phyloP scores from a whole-genome alignment of 2,888 invertebrate species.

The Stomorhina lunata region DNA sequence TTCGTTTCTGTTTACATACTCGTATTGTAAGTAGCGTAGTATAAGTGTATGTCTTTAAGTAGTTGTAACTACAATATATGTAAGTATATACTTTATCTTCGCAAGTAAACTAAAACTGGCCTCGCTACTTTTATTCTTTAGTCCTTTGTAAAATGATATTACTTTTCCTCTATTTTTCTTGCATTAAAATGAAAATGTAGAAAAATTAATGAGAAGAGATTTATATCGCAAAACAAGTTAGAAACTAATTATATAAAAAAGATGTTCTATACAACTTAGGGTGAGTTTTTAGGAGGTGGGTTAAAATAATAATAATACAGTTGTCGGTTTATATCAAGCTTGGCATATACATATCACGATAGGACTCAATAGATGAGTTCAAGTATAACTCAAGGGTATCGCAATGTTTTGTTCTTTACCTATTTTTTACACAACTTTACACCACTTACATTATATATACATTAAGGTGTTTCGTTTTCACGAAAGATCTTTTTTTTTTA shows the following conservation, averaged over 20 bases:
- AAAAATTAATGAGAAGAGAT: conserved; percentile 25
- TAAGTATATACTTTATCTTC: neutral
- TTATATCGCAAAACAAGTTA: conserved; percentile 9
- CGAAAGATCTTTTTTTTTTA: too few species aligned
- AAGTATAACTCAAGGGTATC: too few species aligned
- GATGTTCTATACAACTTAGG: neutral
- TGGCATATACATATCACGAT: too few species aligned
- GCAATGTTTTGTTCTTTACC: too few species aligned
- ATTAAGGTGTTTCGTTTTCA: too few species aligned
- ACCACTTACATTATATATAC: too few species aligned
- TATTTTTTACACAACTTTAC: too few species aligned
- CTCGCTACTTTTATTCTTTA: too few species aligned
- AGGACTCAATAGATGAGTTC: too few species aligned
- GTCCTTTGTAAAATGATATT: conserved; percentile 13
- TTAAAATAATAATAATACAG: too few species aligned
- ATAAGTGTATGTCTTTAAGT: neutral
- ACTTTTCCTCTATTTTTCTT: neutral
- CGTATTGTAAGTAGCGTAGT: neutral
- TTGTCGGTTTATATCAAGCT: too few species aligned
- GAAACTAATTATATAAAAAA: neutral
- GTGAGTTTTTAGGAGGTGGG: neutral
- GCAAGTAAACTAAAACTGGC: too few species aligned
- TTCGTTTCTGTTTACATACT: neutral
- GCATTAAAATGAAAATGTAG: neutral
- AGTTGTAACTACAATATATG: neutral